Evolutionary conservation across 2,797 vertebrate genomes (phyloP).

Genomic region (Siniperca scherzeri): DNA sequence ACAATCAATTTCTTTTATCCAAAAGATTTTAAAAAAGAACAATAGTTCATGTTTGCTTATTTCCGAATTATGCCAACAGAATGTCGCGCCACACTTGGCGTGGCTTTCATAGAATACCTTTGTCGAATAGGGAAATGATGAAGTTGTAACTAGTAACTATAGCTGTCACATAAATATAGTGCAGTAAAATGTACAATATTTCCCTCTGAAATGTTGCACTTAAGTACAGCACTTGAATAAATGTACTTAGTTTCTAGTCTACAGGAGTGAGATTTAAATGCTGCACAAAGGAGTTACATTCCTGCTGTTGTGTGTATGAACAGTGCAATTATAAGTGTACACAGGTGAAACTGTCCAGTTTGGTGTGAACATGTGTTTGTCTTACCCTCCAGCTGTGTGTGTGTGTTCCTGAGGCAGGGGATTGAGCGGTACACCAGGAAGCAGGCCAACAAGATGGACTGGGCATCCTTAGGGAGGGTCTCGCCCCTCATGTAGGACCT

Average conservation of each 20-base stretch:
- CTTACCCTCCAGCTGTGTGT: constrained; percentile 80
- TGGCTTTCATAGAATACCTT: too few species aligned
- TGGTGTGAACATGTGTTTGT: constrained; percentile 4
- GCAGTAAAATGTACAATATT: neutral
- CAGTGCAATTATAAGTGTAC: neutral
- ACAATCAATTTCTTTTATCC: too few species aligned
- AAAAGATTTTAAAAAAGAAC: too few species aligned
- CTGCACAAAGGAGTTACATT: neutral
- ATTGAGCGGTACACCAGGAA: constrained; percentile 95
- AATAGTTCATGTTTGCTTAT: too few species aligned
- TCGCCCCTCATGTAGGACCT: constrained; percentile 90
- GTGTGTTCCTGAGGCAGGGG: constrained; percentile 87
- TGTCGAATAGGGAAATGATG: too few species aligned
- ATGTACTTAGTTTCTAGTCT: neutral
- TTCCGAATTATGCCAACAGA: too few species aligned
- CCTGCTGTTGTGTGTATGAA: neutral
- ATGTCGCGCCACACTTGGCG: too few species aligned
- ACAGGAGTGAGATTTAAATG: neutral
- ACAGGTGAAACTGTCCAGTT: neutral
- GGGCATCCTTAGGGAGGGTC: constrained; percentile 76
- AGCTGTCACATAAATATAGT: too few species aligned
- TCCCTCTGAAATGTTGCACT: neutral
- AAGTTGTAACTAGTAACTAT: too few species aligned
- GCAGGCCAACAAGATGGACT: constrained; percentile 90
- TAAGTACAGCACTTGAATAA: neutral